phyloP scores from a whole-genome alignment of 2,888 invertebrate genomes.

The Dichetophora obliterata region DNA sequence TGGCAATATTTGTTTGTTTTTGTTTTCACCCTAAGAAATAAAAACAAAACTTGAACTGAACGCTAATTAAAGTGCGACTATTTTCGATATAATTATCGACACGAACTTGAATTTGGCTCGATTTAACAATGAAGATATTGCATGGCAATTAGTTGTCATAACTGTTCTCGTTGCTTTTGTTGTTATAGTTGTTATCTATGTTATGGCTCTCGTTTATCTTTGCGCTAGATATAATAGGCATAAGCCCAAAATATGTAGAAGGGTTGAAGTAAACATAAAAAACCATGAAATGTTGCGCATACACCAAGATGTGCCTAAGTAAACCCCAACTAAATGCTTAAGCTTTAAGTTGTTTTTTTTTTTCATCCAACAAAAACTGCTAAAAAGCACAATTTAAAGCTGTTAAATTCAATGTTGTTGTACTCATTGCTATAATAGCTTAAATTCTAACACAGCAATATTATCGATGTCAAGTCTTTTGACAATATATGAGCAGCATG shows the following conservation, averaged over 20 bases:
- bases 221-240: background rate
- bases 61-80: background rate
- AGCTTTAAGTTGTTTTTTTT: background rate
- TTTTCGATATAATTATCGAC: constrained; percentile 13
- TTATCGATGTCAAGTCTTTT: constrained; percentile 51
- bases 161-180: background rate
- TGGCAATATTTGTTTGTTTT: background rate
- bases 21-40: background rate
- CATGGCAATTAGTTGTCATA: constrained; percentile 32
- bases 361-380: too few relatives aligned
- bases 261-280: constrained; percentile 1
- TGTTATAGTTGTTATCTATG: background rate
- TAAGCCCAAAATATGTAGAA: constrained; percentile 4
- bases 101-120: constrained; percentile 19
- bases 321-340: background rate
- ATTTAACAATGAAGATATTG: constrained; percentile 21
- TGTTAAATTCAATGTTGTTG: background rate
- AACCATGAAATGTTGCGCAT: background rate
- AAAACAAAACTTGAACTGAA: background rate
- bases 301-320: background rate
- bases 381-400: too few relatives aligned
- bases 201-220: background rate
- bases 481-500: constrained; percentile 10
- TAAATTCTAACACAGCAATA: constrained; percentile 2
- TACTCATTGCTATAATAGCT: background rate